These are phyloP conservation scores for Lota lota DNA, from an alignment of 2,113 vertebrate genomes.

Conservation along the genomic window DNA sequence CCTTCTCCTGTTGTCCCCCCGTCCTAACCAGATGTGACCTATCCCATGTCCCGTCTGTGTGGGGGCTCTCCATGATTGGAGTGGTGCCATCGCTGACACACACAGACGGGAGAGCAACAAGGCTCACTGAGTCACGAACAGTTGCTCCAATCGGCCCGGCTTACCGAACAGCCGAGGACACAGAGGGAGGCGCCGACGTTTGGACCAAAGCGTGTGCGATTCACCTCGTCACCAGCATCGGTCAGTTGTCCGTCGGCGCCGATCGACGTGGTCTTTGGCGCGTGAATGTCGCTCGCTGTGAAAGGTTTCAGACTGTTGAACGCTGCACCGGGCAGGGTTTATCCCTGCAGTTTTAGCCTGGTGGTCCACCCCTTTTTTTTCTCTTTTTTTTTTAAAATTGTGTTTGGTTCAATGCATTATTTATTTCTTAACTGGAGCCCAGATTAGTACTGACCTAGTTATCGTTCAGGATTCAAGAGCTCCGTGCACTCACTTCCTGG, in stretches of 20 bases:
- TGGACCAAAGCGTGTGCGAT: too few relatives aligned
- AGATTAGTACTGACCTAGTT: constrained; percentile 69
- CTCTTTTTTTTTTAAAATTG: constrained; percentile 32
- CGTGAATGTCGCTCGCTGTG: too few relatives aligned
- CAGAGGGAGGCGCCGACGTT: too few relatives aligned
- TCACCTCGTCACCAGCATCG: too few relatives aligned
- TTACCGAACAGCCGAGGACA: too few relatives aligned
- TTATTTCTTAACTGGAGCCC: constrained; percentile 58
- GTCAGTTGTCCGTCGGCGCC: too few relatives aligned
- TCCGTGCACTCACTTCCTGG: constrained; percentile 33
- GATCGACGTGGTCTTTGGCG: too few relatives aligned
- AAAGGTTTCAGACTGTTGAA: too few relatives aligned
- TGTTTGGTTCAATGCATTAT: constrained; percentile 49
- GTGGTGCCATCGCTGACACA: constrained; percentile 31
- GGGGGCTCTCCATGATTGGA: constrained; percentile 44
- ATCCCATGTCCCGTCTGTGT: constrained; percentile 61
- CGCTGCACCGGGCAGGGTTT: neutral
- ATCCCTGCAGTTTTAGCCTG: neutral
- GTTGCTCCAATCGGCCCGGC: too few relatives aligned
- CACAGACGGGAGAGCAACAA: neutral
- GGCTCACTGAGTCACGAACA: too few relatives aligned
- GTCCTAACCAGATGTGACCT: constrained; percentile 59
- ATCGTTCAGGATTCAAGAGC: constrained; percentile 51
- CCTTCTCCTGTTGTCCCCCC: constrained; percentile 9
- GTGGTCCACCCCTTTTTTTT: constrained; percentile 9